A percentile compares a stretch with the other conserved stretches of the same genome.
Evolutionary conservation across 2,797 vertebrate species (phyloP).

Genomic region (Pteropus rufus): DNA sequence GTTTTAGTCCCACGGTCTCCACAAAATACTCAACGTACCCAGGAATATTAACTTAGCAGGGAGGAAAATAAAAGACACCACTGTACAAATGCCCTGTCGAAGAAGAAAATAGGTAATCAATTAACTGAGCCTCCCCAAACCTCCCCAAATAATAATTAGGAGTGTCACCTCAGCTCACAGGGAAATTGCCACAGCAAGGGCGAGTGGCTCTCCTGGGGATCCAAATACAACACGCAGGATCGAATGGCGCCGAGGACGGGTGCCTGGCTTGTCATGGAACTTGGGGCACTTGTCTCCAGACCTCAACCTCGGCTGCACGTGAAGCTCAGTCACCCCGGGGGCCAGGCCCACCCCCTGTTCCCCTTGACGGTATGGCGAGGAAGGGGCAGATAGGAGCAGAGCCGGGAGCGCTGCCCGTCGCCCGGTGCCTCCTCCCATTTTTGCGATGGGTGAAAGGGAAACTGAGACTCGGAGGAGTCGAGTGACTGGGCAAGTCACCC

Average conservation of each 20-base stretch:
- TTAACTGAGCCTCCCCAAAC: slow-evolving; percentile 51
- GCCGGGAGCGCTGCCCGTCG: accelerated
- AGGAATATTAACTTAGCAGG: background rate
- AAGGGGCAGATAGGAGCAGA: accelerated
- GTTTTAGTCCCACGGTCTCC: background rate
- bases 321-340: accelerated
- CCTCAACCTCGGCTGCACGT: background rate
- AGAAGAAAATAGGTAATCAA: slow-evolving; percentile 70
- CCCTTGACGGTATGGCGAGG: accelerated
- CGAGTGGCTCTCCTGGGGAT: background rate
- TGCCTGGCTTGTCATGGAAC: accelerated
- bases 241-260: accelerated
- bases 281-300: background rate
- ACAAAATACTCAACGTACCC: background rate
- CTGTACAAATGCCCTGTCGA: slow-evolving; percentile 38
- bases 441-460: background rate
- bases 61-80: background rate
- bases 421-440: accelerated
- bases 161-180: slow-evolving; percentile 48
- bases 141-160: slow-evolving; percentile 70
- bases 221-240: accelerated
- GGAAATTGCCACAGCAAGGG: background rate
- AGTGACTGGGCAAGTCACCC: background rate
- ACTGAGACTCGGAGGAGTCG: background rate
- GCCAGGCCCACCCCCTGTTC: accelerated